Evolutionary conservation across 2,113 vertebrate species (phyloP).

Genomic region (Maccullochella peelii): DNA sequence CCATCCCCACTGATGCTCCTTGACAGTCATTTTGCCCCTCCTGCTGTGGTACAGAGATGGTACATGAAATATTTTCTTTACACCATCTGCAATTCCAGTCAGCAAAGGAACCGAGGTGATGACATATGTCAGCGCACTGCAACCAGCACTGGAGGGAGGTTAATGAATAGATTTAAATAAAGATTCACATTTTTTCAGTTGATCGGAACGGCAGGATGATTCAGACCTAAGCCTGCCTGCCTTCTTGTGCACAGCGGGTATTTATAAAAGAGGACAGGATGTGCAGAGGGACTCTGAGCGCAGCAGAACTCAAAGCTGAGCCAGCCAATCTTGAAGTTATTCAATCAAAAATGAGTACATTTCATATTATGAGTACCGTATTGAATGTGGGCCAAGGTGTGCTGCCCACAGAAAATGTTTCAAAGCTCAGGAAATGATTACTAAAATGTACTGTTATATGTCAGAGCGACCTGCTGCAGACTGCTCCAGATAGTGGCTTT

Average conservation of each 20-base stretch:
- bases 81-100: slow-evolving; percentile 62
- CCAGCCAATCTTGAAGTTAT: slow-evolving; percentile 72
- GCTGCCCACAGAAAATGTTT: slow-evolving; percentile 62
- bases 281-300: slow-evolving; percentile 49
- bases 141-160: slow-evolving; percentile 26
- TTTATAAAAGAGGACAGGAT: slow-evolving; percentile 71
- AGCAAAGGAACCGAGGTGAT: slow-evolving; percentile 56
- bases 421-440: slow-evolving; percentile 63
- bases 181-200: slow-evolving; percentile 56
- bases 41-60: slow-evolving; percentile 59
- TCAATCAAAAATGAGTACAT: slow-evolving; percentile 78
- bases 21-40: slow-evolving; percentile 70
- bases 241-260: slow-evolving; percentile 35
- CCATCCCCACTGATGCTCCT: slow-evolving; percentile 63
- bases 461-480: slow-evolving; percentile 57
- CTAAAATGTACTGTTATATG: slow-evolving; percentile 56
- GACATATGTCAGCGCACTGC: slow-evolving; percentile 59
- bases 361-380: slow-evolving; percentile 61
- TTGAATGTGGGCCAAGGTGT: slow-evolving; percentile 69
- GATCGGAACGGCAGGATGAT: slow-evolving; percentile 47
- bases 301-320: slow-evolving; percentile 71
- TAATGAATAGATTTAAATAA: slow-evolving; percentile 77
- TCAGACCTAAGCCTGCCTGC: slow-evolving; percentile 45
- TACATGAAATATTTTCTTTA: slow-evolving; percentile 66
- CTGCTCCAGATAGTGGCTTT: slow-evolving; percentile 2